These are phyloP conservation scores for Drosophila kokeensis DNA, from an alignment of 2,888 invertebrate genomes.

Conservation along the genomic window DNA sequence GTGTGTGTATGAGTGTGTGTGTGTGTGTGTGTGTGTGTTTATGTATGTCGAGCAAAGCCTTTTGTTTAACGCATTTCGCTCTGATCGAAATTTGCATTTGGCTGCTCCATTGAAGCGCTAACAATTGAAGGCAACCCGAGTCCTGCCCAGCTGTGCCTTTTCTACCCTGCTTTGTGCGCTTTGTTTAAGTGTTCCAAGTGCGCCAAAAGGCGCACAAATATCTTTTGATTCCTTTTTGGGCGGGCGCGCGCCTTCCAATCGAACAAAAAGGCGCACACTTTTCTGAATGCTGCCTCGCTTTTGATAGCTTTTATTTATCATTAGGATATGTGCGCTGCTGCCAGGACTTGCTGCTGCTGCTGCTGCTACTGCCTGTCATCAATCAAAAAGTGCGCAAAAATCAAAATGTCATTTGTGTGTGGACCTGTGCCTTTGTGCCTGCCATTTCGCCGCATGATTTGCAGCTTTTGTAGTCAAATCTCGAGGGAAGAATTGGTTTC, in stretches of 20 bases:
- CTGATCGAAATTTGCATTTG: conserved; percentile 73
- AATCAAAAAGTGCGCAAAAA: conserved; percentile 82
- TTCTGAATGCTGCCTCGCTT: conserved; percentile 53
- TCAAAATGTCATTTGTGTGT: conserved; percentile 74
- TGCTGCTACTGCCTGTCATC: conserved; percentile 64
- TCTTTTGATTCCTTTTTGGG: conserved; percentile 68
- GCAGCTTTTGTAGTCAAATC: conserved; percentile 42
- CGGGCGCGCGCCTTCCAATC: conserved; percentile 35
- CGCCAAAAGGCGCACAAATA: conserved; percentile 76
- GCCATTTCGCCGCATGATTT: conserved; percentile 50
- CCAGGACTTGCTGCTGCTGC: conserved; percentile 22
- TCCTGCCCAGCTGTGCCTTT: conserved; percentile 74
- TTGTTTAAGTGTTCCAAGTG: conserved; percentile 65
- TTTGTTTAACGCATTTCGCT: conserved; percentile 67
- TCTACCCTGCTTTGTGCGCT: conserved; percentile 57
- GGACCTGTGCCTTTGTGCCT: conserved; percentile 26
- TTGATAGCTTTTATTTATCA: conserved; percentile 77
- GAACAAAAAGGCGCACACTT: conserved; percentile 73
- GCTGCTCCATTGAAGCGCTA: conserved; percentile 68
- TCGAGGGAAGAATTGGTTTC: conserved; percentile 39
- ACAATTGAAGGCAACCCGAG: conserved; percentile 67
- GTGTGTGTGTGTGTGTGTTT: conserved; percentile 7
- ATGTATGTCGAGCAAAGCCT: conserved; percentile 21
- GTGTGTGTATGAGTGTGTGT: not conserved
- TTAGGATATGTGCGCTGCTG: conserved; percentile 45